A percentile compares a stretch with the other conserved stretches of the same genome.
phyloP scores from a whole-genome alignment of 2,797 vertebrate species.

The Xerus rutilus region DNA sequence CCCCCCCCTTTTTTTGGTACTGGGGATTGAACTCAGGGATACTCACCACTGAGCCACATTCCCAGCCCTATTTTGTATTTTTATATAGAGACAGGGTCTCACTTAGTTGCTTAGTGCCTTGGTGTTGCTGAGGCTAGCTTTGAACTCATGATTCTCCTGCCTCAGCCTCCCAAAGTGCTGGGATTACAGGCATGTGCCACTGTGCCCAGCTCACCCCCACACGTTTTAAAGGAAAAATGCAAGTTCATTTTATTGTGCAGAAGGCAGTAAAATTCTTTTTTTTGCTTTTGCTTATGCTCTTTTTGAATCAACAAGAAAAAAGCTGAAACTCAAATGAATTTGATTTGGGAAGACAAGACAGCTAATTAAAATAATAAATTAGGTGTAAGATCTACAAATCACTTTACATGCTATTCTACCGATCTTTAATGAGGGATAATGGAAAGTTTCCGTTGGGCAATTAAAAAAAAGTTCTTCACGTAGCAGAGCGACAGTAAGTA shows the following conservation, averaged over 20 bases:
- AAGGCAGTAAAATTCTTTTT: not conserved
- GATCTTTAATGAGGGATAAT: constrained; percentile 26
- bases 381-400: constrained; percentile 51
- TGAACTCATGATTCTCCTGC: too few species aligned
- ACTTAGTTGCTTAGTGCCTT: too few species aligned
- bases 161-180: too few species aligned
- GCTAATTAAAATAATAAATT: constrained; percentile 59
- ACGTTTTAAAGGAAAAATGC: not conserved
- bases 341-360: constrained; percentile 6
- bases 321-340: constrained; percentile 49
- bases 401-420: not conserved
- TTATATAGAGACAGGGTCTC: too few species aligned
- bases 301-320: constrained; percentile 11
- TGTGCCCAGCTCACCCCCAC: not conserved
- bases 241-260: constrained; percentile 18
- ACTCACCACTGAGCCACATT: too few species aligned
- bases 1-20: too few species aligned
- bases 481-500: not conserved
- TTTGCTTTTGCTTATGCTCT: not conserved
- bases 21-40: too few species aligned
- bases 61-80: too few species aligned
- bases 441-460: constrained; percentile 57
- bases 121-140: too few species aligned
- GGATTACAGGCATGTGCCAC: too few species aligned
- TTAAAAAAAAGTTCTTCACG: not conserved